Percentiles rank a stretch among this genome's conserved stretches.
These are phyloP conservation scores for Athene cunicularia DNA, from an alignment of 2,113 vertebrate genomes.

Conservation along the genomic window DNA sequence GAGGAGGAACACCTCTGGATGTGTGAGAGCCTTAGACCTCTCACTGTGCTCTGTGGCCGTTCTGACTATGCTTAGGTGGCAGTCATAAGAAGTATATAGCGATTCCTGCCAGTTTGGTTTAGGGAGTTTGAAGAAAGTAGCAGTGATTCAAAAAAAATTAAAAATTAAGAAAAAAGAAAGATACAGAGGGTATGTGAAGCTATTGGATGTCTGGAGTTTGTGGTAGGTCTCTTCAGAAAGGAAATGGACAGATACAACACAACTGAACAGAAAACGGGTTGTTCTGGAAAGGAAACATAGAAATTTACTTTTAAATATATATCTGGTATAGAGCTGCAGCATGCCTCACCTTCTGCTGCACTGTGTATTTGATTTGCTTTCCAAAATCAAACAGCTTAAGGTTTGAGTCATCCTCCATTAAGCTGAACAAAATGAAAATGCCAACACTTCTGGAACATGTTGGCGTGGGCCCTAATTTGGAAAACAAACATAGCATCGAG, in stretches of 20 bases:
- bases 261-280: background rate
- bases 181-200: background rate
- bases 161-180: background rate
- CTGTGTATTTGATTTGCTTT: conserved; percentile 15
- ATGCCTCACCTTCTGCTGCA: background rate
- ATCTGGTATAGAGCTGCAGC: background rate
- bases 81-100: background rate
- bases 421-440: conserved; percentile 24
- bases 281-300: background rate
- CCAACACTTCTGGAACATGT: background rate
- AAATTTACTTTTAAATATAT: background rate
- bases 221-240: background rate
- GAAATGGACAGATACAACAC: background rate
- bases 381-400: conserved; percentile 20
- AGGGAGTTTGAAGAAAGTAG: background rate
- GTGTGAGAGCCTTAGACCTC: background rate
- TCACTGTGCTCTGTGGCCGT: background rate
- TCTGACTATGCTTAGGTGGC: accelerated
- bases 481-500: background rate
- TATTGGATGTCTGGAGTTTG: background rate
- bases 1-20: background rate
- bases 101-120: background rate
- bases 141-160: background rate
- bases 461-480: background rate
- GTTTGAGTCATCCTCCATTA: conserved; percentile 45